Percentiles rank a stretch among this genome's conserved stretches.
phyloP scores from a whole-genome alignment of 2,797 vertebrate genomes.

The Ciconia nigra region DNA sequence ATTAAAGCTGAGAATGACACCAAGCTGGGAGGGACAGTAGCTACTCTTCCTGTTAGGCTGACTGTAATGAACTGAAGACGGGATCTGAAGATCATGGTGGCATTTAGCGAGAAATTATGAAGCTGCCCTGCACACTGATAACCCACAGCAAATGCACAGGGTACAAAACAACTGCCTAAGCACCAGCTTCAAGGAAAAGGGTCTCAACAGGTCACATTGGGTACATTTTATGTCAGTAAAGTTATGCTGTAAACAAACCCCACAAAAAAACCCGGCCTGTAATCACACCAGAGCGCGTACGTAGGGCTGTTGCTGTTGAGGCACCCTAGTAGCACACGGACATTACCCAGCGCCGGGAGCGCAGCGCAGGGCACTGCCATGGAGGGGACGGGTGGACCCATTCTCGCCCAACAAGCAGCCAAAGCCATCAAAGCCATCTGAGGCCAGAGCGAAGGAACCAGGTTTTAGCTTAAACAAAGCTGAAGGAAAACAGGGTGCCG shows the following conservation, averaged over 20 bases:
- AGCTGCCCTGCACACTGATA: not conserved
- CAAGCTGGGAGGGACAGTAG: not conserved
- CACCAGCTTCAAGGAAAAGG: not conserved
- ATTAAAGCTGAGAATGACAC: not conserved
- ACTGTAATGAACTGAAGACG: not conserved
- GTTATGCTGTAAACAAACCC: not conserved
- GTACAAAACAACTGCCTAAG: not conserved
- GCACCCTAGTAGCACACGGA: rapidly evolving
- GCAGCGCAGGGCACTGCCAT: rapidly evolving
- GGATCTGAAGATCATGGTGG: too few species aligned
- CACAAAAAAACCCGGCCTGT: not conserved
- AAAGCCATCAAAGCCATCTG: not conserved
- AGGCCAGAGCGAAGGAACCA: not conserved
- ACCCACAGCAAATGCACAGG: too few species aligned
- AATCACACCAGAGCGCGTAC: rapidly evolving
- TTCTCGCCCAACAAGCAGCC: too few species aligned
- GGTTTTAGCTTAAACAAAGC: not conserved
- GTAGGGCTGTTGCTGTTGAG: rapidly evolving
- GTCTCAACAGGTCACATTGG: rapidly evolving
- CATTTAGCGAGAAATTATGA: rapidly evolving
- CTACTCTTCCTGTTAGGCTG: not conserved
- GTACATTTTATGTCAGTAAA: rapidly evolving
- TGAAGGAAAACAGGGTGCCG: too few species aligned
- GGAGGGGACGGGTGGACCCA: rapidly evolving
- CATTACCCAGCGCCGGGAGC: rapidly evolving